Conservation (phyloP, 2,113 vertebrate species). For the Kryptolebias marmoratus region DNA sequence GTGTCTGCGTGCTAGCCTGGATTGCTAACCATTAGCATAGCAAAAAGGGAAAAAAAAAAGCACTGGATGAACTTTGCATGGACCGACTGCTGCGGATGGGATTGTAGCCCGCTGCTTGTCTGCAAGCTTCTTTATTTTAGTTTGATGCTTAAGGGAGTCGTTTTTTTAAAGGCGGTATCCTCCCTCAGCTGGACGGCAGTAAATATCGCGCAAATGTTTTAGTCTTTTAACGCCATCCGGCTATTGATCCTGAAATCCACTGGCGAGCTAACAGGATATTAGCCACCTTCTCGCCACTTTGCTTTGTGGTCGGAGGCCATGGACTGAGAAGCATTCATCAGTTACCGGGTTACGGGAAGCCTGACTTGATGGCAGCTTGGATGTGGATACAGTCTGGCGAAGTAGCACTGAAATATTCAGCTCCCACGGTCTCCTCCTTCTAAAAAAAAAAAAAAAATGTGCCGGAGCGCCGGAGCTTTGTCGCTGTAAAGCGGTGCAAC, state of each 20-base stretch:
- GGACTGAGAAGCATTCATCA: slow-evolving; percentile 58
- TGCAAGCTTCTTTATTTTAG: not conserved
- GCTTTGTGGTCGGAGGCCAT: slow-evolving; percentile 81
- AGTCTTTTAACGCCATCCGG: slow-evolving; percentile 50
- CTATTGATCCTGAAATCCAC: slow-evolving; percentile 63
- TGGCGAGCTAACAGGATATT: slow-evolving; percentile 73
- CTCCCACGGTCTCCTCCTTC: not conserved
- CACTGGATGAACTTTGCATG: slow-evolving; percentile 66
- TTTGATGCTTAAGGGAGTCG: slow-evolving; percentile 29
- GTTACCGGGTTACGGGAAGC: slow-evolving; percentile 48
- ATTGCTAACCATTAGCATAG: slow-evolving; percentile 46
- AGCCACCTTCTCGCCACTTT: slow-evolving; percentile 61
- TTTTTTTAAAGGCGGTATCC: slow-evolving; percentile 1
- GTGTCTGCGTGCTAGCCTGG: slow-evolving; percentile 47
- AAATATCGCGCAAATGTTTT: slow-evolving; percentile 43
- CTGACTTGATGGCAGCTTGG: slow-evolving; percentile 64
- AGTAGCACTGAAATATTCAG: not conserved
- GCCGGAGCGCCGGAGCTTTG: slow-evolving; percentile 41
- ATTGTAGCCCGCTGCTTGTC: slow-evolving; percentile 21
- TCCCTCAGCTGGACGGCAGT: slow-evolving; percentile 21
- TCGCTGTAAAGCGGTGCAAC: slow-evolving; percentile 48
- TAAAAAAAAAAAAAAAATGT: slow-evolving; percentile 63
- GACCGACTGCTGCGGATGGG: slow-evolving; percentile 45
- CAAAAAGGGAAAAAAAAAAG: slow-evolving; percentile 30
- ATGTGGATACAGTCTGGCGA: slow-evolving; percentile 35